phyloP scores from a whole-genome alignment of 2,113 vertebrate species.

The Thinocorus orbignyianus region DNA sequence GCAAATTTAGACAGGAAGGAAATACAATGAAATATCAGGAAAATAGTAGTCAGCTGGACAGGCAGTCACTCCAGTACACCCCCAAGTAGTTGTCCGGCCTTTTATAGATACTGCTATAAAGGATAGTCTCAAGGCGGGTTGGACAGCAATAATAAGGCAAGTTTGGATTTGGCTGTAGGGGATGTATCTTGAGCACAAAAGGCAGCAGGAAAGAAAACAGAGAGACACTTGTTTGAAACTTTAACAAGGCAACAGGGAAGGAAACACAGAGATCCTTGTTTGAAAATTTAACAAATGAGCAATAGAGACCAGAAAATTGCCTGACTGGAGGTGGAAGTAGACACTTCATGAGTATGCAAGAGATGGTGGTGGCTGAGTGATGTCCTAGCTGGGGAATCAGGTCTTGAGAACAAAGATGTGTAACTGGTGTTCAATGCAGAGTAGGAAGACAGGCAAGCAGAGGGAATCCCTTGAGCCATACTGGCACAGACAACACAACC shows the following conservation, averaged over 20 bases:
- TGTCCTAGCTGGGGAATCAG: neutral
- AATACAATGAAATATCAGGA: neutral
- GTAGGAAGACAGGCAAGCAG: neutral
- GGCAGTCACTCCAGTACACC: neutral
- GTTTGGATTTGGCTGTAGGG: constrained; percentile 46
- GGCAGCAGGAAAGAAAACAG: constrained; percentile 31
- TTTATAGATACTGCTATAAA: constrained; percentile 3
- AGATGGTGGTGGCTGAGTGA: neutral
- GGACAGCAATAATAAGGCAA: neutral
- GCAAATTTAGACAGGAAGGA: neutral
- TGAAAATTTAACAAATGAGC: neutral
- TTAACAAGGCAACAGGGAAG: neutral
- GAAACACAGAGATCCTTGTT: constrained; percentile 33
- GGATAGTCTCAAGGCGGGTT: neutral
- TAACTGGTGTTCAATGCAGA: neutral
- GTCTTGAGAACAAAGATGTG: neutral
- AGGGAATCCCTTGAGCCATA: neutral
- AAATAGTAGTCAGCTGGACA: constrained; percentile 1
- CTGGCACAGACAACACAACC: accelerated
- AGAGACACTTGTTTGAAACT: constrained; percentile 24
- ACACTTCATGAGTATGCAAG: neutral
- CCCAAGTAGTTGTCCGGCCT: neutral
- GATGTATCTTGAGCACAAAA: constrained; percentile 17
- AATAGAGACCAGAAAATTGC: neutral
- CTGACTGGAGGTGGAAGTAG: neutral